Evolutionary conservation across 2,113 vertebrate genomes (phyloP).

Genomic region (Trichomycterus rosablanca): DNA sequence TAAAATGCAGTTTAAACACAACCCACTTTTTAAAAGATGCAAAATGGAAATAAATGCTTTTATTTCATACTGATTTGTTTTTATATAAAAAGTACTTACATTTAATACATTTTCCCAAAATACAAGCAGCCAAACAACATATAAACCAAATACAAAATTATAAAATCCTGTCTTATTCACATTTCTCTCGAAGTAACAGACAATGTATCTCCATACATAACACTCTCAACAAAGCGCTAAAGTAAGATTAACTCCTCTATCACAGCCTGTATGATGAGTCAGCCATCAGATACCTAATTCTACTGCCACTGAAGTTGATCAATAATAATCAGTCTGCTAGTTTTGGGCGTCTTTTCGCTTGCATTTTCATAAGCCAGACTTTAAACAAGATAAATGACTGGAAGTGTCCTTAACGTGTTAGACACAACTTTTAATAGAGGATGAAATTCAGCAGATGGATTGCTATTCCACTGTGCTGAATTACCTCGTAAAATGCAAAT

Average conservation of each 20-base stretch:
- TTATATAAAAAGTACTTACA: conserved; percentile 76
- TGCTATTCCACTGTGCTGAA: conserved; percentile 11
- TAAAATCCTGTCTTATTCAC: conserved; percentile 71
- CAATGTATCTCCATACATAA: conserved; percentile 55
- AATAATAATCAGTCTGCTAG: conserved; percentile 26
- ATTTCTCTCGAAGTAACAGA: conserved; percentile 59
- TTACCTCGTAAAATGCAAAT: conserved; percentile 15
- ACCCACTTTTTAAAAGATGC: conserved; percentile 9
- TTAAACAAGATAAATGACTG: conserved; percentile 24
- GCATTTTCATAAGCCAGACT: conserved; percentile 7
- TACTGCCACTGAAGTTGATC: conserved; percentile 8
- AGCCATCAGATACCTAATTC: conserved; percentile 13
- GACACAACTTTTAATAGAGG: conserved; percentile 1
- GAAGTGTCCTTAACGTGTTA: conserved; percentile 14
- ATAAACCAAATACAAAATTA: conserved; percentile 81
- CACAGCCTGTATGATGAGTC: conserved; percentile 47
- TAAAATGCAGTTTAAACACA: background rate
- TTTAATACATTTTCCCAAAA: conserved; percentile 77
- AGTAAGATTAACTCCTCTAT: conserved; percentile 48
- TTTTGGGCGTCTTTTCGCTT: background rate
- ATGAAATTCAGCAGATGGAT: conserved; percentile 11
- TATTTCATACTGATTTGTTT: conserved; percentile 76
- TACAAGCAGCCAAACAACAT: conserved; percentile 78
- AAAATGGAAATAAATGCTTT: conserved; percentile 70
- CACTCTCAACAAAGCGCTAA: conserved; percentile 49